Conservation (phyloP, 1,140 invertebrate genomes). For the Lasaia peninsularis region DNA sequence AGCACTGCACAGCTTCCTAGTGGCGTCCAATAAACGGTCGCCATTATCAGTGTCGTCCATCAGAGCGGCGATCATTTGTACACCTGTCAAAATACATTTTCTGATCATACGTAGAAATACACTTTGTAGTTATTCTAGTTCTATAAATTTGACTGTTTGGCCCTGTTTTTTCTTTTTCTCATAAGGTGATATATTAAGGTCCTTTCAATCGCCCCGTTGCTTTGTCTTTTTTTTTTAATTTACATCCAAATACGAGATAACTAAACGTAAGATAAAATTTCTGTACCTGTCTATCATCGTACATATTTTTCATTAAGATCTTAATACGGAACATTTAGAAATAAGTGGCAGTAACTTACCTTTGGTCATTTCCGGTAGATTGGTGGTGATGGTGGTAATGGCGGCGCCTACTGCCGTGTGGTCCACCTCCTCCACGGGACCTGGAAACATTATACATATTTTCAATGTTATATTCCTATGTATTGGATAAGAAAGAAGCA, state of each 20-base stretch:
- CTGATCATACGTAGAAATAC: not conserved
- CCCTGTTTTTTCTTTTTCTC: too few species aligned
- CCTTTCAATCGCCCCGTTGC: too few species aligned
- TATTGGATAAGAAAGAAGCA: too few species aligned
- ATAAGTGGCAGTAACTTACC: conserved; percentile 52
- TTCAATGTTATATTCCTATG: too few species aligned
- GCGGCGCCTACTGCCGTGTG: conserved; percentile 97
- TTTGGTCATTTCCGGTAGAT: conserved; percentile 97
- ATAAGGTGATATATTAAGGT: too few species aligned
- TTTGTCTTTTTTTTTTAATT: too few species aligned
- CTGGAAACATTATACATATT: conserved; percentile 29
- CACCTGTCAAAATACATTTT: conserved; percentile 62
- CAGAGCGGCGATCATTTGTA: conserved; percentile 95
- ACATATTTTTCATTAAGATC: too few species aligned
- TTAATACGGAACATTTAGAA: too few species aligned
- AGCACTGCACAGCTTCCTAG: conserved; percentile 92
- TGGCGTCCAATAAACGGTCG: conserved; percentile 93
- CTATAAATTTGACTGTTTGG: too few species aligned
- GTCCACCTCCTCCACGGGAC: conserved; percentile 89
- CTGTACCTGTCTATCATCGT: too few species aligned
- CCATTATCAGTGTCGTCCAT: conserved; percentile 91
- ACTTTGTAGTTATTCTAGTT: not conserved
- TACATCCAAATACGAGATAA: too few species aligned
- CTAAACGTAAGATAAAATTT: too few species aligned
- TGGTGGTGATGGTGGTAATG: conserved; percentile 97